Evolutionary conservation across 2,888 invertebrate species (phyloP), one percentile per base, ranked within the genome.

Genomic region (Phania funesta): DNA sequence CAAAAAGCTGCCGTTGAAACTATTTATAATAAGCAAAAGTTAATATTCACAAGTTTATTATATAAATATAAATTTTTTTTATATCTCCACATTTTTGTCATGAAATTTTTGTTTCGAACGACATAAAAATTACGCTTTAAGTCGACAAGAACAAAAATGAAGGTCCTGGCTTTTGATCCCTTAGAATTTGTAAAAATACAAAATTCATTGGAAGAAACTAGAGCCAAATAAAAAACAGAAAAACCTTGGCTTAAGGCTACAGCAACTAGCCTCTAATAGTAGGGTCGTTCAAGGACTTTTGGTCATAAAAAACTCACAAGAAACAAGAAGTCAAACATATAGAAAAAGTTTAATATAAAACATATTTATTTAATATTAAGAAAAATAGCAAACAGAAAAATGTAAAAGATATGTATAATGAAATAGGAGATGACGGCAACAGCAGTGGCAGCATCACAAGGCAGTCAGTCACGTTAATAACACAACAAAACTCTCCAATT

Each of bases 401-500:
- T 44, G 20, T 38, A 50, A 56, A 29, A 22, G 41, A 67, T 68
- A 76, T 76, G 64, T 46, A 74, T 64, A 74, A 64, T 64, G 64
- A 65, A 65, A 74, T 13, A 65, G 54, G 24, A 74, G 74, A 64
- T 56, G 64, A 74, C 64, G 24, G 20, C 18, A 26, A 9, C 44
- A 75, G 46, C 32, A 52, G 52, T 2, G 26, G 52, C 54, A 60
- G 41, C 48, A 60, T 13, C 60, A 54, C 0, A n/a, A n/a, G n/a
- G n/a, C 20, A 32, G 29, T 9, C 38, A 48, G 56, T 20, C 38
- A 65, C 18, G 38, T 56, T 56, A 29, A 62, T 22, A 67, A 48
- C 20, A 68, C 32, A 70, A 56, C 44, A 78, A 65, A 65, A 68
- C 65, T 74, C 70, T 82, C 82, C 78, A 82, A 82, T 82, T 82